These are phyloP conservation scores for Cladopsammia gracilis DNA, from an alignment of 64 coral and sea anemone species.

Conservation along the genomic window DNA sequence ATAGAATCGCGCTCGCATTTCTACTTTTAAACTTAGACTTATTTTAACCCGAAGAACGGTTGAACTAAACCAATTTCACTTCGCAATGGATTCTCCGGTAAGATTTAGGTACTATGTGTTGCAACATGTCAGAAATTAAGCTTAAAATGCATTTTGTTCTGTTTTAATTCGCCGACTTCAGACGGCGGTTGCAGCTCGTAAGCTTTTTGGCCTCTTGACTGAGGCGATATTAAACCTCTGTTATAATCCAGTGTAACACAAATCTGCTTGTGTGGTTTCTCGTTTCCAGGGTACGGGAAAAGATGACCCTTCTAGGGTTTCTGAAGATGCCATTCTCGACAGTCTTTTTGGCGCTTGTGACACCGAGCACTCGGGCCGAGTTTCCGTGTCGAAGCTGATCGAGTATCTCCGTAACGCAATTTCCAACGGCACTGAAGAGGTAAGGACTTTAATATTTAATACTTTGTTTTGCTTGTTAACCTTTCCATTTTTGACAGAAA, in stretches of 20 bases:
- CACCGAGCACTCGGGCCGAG: constrained; percentile 64
- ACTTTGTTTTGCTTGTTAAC: neutral
- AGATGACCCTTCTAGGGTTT: constrained; percentile 82
- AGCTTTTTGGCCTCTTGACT: neutral
- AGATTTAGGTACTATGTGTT: neutral
- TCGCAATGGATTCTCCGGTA: constrained; percentile 28
- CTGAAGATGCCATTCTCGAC: constrained; percentile 91
- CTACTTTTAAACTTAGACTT: neutral
- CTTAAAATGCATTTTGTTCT: neutral
- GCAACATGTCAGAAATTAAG: neutral
- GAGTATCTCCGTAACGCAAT: constrained; percentile 85
- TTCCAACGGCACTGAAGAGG: constrained; percentile 68
- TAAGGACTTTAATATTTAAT: neutral
- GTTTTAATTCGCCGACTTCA: no score
- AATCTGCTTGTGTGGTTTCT: constrained; percentile 50
- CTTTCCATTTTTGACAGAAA: neutral
- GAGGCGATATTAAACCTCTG: neutral
- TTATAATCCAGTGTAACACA: neutral
- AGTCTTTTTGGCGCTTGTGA: constrained; percentile 90
- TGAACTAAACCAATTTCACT: neutral
- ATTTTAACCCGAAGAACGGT: neutral
- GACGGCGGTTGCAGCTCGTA: no score
- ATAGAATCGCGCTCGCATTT: neutral
- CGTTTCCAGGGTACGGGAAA: constrained; percentile 63
- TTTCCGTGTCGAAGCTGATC: constrained; percentile 88